Conservation (phyloP, 35 echinoderm and acorn worm species). For the Chiridota heheva region DNA sequence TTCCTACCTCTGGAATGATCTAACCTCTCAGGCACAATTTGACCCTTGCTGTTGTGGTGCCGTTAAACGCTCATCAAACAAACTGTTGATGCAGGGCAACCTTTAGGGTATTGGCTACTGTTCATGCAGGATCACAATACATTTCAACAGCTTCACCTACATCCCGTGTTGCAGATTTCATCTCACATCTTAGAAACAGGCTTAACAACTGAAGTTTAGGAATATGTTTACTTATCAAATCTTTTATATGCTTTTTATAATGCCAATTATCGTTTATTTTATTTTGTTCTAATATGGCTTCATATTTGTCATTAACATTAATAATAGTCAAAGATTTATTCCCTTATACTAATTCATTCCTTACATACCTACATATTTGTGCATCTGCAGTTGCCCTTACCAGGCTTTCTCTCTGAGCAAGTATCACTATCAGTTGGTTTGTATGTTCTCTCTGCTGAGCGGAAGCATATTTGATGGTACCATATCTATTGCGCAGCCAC, state of each 20-base stretch:
- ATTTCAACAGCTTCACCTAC: not conserved
- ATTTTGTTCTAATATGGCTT: slow-evolving; percentile 17
- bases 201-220: not conserved
- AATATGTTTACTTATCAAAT: not conserved
- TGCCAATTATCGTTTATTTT: slow-evolving; percentile 15
- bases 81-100: no score
- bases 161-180: not conserved
- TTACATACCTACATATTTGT: slow-evolving; percentile 4
- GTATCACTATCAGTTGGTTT: not conserved
- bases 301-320: slow-evolving; percentile 29
- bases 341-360: not conserved
- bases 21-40: no score
- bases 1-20: no score
- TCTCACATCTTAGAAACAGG: slow-evolving; percentile 12
- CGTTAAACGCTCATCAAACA: no score
- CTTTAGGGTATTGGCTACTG: no score
- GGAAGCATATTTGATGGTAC: slow-evolving; percentile 16
- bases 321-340: slow-evolving; percentile 3
- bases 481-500: slow-evolving; percentile 26
- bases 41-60: no score
- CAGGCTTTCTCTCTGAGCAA: not conserved
- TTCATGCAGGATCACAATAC: not conserved
- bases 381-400: slow-evolving; percentile 11
- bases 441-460: slow-evolving; percentile 8
- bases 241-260: slow-evolving; percentile 17